These are phyloP conservation scores for Neotoxoptera formosana DNA, from an alignment of 1,140 invertebrate genomes.

Conservation along the genomic window DNA sequence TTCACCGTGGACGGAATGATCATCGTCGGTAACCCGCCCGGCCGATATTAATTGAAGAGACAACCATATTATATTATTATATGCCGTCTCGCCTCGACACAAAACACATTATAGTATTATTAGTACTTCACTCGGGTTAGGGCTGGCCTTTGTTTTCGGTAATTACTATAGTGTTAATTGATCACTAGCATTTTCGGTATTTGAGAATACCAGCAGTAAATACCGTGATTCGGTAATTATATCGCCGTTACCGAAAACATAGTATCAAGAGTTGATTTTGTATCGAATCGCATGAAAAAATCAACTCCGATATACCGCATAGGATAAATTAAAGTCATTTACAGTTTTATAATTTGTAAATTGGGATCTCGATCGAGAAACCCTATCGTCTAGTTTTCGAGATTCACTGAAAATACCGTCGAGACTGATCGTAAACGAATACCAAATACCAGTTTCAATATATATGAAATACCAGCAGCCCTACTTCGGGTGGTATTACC, in stretches of 20 bases:
- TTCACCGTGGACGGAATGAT: neutral
- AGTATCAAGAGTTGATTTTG: neutral
- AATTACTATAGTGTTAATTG: neutral
- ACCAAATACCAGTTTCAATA: too few species aligned
- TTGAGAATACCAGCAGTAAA: neutral
- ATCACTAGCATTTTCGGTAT: neutral
- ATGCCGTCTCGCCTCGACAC: neutral
- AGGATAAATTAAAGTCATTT: neutral
- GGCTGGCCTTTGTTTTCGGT: neutral
- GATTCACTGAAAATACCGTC: neutral
- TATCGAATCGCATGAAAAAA: neutral
- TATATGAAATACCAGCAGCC: neutral
- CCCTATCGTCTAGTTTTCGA: too few species aligned
- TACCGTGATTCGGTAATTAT: too few species aligned
- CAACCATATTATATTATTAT: too few species aligned
- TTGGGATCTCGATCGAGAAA: too few species aligned
- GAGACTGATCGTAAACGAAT: neutral
- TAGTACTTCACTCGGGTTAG: neutral
- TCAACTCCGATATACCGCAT: neutral
- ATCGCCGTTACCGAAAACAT: too few species aligned
- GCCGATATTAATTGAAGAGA: neutral
- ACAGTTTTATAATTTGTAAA: too few species aligned
- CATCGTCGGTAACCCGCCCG: neutral
- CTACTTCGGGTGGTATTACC: too few species aligned
- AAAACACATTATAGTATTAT: neutral